Evolutionary conservation across 2,888 invertebrate species (phyloP).

Genomic region (Acanthosepion pharaonis): DNA sequence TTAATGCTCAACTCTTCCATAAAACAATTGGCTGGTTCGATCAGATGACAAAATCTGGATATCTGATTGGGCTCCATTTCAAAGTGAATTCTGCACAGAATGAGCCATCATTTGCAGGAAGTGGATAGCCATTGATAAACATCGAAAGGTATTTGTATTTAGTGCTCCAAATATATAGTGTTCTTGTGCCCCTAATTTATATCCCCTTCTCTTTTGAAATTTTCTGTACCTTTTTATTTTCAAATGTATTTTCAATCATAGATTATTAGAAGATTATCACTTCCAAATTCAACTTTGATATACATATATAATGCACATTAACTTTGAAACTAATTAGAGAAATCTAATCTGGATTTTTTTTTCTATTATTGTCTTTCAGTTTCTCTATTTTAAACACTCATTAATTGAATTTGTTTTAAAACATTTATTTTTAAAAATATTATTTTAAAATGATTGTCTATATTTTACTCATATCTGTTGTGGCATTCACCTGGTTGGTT

Average conservation of each 20-base stretch:
- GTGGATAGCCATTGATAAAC: slow-evolving; percentile 43
- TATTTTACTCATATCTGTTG: too few species aligned
- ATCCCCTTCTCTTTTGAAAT: background rate
- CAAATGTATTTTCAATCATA: background rate
- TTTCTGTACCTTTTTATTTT: background rate
- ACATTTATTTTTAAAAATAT: too few species aligned
- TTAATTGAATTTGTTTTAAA: too few species aligned
- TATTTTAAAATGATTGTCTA: too few species aligned
- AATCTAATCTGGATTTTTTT: too few species aligned
- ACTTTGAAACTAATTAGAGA: too few species aligned
- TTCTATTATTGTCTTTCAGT: too few species aligned
- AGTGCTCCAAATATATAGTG: slow-evolving; percentile 21
- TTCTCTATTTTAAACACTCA: too few species aligned
- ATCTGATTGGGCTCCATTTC: slow-evolving; percentile 44
- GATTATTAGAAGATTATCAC: background rate
- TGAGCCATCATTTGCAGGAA: slow-evolving; percentile 46
- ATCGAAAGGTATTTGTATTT: slow-evolving; percentile 46
- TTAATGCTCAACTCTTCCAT: slow-evolving; percentile 36
- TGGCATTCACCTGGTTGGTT: too few species aligned
- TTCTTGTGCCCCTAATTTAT: background rate
- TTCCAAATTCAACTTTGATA: background rate
- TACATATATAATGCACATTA: too few species aligned
- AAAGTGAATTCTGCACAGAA: slow-evolving; percentile 47
- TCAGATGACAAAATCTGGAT: slow-evolving; percentile 42
- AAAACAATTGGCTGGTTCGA: slow-evolving; percentile 39